These are phyloP conservation scores for Buteo buteo DNA, from an alignment of 2,113 vertebrate species.

Conservation along the genomic window DNA sequence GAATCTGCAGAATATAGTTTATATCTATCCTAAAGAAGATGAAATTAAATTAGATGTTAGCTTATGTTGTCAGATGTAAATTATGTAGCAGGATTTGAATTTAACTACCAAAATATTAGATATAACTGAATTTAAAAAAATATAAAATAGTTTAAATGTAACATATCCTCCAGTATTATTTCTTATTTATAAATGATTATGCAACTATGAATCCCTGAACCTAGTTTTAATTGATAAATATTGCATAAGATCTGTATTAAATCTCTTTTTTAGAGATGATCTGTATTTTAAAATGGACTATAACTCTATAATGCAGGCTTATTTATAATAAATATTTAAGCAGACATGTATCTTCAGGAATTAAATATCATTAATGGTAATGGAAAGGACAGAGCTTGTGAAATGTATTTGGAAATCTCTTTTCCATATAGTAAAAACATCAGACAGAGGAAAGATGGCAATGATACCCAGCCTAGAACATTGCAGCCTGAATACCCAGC, in stretches of 20 bases:
- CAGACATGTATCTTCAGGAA: neutral
- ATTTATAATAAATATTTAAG: conserved; percentile 43
- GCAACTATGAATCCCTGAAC: conserved; percentile 25
- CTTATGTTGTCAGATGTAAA: conserved; percentile 5
- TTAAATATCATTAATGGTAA: conserved; percentile 6
- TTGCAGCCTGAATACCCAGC: neutral
- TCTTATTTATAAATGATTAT: conserved; percentile 55
- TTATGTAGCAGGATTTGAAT: neutral
- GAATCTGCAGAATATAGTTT: neutral
- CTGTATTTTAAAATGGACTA: conserved; percentile 23
- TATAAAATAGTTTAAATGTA: conserved; percentile 18
- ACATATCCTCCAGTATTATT: conserved; percentile 8
- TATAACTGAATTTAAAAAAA: neutral
- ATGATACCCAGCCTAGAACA: neutral
- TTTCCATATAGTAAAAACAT: neutral
- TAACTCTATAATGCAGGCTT: neutral
- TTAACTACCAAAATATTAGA: conserved; percentile 45
- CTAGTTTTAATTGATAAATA: conserved; percentile 49
- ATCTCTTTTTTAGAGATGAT: neutral
- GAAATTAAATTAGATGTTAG: neutral
- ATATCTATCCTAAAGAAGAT: neutral
- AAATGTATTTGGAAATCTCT: neutral
- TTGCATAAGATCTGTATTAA: conserved; percentile 16
- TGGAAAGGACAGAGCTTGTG: neutral
- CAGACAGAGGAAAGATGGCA: neutral